Conservation (phyloP, 1,140 invertebrate species). For the Magallana gigas region DNA sequence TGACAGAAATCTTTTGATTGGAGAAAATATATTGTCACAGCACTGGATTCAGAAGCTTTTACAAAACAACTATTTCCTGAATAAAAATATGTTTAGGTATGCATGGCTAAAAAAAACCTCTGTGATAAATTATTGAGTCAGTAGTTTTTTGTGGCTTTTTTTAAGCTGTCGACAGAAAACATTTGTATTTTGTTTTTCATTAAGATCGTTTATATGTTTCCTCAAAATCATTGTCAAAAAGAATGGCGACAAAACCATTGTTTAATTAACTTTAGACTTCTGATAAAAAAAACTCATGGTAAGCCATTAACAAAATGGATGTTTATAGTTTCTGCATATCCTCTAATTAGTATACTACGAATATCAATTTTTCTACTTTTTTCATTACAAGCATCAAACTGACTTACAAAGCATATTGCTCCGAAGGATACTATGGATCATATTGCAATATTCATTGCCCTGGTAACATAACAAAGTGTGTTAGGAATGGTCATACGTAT, state of each 20-base stretch:
- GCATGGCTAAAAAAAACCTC: not conserved
- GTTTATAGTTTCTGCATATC: too few species aligned
- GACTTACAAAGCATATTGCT: conserved; percentile 31
- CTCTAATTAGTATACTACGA: too few species aligned
- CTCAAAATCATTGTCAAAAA: too few species aligned
- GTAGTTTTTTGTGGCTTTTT: too few species aligned
- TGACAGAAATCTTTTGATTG: not conserved
- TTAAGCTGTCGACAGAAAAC: too few species aligned
- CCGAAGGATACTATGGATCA: conserved; percentile 35
- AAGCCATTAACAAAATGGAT: too few species aligned
- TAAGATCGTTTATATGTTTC: too few species aligned
- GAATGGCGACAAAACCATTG: too few species aligned
- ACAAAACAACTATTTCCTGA: not conserved
- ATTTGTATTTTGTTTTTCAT: too few species aligned
- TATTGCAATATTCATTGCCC: conserved; percentile 10
- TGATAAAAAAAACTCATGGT: too few species aligned
- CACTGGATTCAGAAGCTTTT: not conserved
- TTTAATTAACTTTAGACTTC: too few species aligned
- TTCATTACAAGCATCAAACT: not conserved
- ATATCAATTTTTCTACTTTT: not conserved
- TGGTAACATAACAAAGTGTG: conserved; percentile 30
- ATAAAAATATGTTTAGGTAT: not conserved
- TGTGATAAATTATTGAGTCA: too few species aligned
- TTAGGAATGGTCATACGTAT: conserved; percentile 1
- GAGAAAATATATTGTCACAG: not conserved